phyloP scores from a whole-genome alignment of 2,888 invertebrate species.

The Drosophila formosana region DNA sequence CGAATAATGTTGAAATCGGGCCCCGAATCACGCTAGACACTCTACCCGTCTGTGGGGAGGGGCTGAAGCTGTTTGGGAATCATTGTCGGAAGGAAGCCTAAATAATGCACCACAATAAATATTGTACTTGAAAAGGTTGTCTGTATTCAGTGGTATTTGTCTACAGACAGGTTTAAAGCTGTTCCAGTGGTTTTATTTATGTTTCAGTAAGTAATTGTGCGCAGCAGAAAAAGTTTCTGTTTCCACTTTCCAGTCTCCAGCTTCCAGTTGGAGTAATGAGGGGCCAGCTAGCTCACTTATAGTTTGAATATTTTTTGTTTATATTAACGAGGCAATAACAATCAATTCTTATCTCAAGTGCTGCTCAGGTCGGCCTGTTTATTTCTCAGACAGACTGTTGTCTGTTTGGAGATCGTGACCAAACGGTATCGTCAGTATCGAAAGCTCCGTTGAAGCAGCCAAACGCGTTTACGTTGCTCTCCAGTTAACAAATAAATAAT shows the following conservation, averaged over 20 bases:
- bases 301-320: slow-evolving; percentile 7
- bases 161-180: background rate
- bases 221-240: slow-evolving; percentile 27
- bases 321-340: slow-evolving; percentile 20
- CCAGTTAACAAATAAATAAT: slow-evolving; percentile 34
- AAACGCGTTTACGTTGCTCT: slow-evolving; percentile 60
- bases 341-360: slow-evolving; percentile 48
- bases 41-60: slow-evolving; percentile 43
- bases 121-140: background rate
- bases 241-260: slow-evolving; percentile 36
- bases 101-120: background rate
- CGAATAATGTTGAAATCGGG: slow-evolving; percentile 13
- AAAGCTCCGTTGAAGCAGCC: slow-evolving; percentile 53
- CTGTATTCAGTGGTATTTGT: background rate
- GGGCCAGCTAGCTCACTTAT: slow-evolving; percentile 14
- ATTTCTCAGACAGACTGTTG: slow-evolving; percentile 28
- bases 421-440: slow-evolving; percentile 47
- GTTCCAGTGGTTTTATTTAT: slow-evolving; percentile 24
- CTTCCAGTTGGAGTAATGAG: slow-evolving; percentile 11
- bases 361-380: slow-evolving; percentile 13
- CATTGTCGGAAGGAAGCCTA: slow-evolving; percentile 62
- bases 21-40: slow-evolving; percentile 64
- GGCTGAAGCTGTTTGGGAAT: slow-evolving; percentile 30
- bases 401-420: slow-evolving; percentile 26
- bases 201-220: slow-evolving; percentile 7